Evolutionary conservation across 2,888 invertebrate species (phyloP), one percentile per base, ranked within the genome.

Genomic region (Laothoe populi): DNA sequence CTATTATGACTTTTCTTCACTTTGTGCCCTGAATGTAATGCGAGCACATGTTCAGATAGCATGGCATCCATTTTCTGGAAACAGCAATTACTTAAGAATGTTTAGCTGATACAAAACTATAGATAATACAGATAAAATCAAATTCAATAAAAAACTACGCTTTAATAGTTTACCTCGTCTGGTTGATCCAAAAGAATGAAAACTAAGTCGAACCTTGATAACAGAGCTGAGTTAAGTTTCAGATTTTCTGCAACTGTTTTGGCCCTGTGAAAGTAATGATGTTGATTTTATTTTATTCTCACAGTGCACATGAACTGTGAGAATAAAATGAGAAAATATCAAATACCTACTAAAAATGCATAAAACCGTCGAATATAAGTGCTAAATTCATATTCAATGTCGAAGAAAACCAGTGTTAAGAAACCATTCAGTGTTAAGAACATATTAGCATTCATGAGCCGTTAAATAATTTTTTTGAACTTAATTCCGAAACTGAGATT

Each of bases 121-220:
- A 26, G 11, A 48, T 38, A 5, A 31, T 4, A n/a, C n/a, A 31
- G 16, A 42, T 42, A 1, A 16, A 42, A n/a, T 42, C 19, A 0
- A 19, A 19, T 19, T 44, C 5, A 19, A 0, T 19, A 0, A 10
- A 5, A 19, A 8, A 44, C 1, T 19, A 19, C 8, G 44, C 1
- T 1, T 19, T 7, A 42, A 19, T 24, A 46, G 67, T 64, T 75
- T 81, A 96, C 96, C 93, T 96, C 95, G 83, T 98, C 95, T 4
- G 98, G 97, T 78, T 95, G 95, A 89, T 99, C 99, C 64, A 98
- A 85, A 26, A 99, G 93, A 67, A 99, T 96, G 82, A 98, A 99
- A 57, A 98, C 96, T 62, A 99, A 93, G 92, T 99, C 99, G 86
- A 99, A 99, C 83, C 99, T 94, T 1, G 98, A 98, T 16, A 99